Evolutionary conservation across 2,113 vertebrate genomes (phyloP), one percentile per base, ranked within the genome.

Genomic region (Archocentrus centrarchus): DNA sequence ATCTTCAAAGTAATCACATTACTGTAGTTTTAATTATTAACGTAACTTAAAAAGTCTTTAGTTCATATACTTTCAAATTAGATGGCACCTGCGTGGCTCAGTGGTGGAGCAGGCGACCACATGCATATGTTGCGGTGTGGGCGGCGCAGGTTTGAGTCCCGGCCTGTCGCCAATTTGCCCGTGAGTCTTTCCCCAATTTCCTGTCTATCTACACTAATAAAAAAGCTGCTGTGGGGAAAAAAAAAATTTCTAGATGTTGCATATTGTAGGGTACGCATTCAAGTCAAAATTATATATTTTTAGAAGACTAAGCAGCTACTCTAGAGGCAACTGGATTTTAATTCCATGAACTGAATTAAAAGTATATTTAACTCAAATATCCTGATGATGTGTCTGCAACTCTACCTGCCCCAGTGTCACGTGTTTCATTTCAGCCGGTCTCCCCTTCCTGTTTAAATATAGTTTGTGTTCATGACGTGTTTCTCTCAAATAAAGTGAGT

Each of bases 291-390:
- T 37, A 27, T 27, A 27, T 7, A 37, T 62, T 64, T 15, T 37
- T 35, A 22, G 5, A 41, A 14, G 62, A 15, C 39, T 41, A 22
- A 41, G 22, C 35, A 22, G 8, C 37, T 64, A 15, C 41, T 41
- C 0, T 0, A 64, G 11, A 30, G 30, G 27, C 27, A 27, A 27
- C 27, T 27, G 3, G 27, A 27, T 27, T 27, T 27, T 27, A 27
- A 27, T 27, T 27, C 27, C 27, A 27, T 27, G 27, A 27, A 27
- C 27, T 30, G 30, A 30, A 3, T 39, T 39, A 39, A 39, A 39
- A 39, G 37, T 39, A 39, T 8, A 39, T 10, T 39, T 39, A 13
- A 24, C 62, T 66, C 37, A 66, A 66, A 66, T 44, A 37, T 37
- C 37, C 62, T 1, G 37, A 66, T 66, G 62, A 41, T 7, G 4